Base-by-base conservation (phyloP, 2,888 invertebrate genomes). In the Amiota communis region DNA sequence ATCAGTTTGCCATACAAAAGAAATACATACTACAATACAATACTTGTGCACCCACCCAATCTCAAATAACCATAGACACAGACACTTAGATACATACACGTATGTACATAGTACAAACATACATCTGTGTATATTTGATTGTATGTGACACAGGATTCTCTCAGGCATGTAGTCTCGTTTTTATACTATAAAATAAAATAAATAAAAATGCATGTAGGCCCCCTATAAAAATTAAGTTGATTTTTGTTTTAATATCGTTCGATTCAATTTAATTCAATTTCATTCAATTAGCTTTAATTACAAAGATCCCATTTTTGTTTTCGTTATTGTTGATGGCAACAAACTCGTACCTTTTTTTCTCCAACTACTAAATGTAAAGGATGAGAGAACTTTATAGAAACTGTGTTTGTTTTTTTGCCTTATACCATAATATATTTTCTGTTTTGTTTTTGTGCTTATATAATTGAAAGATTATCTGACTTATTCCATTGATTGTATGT, bases 271-370 rank as follows among this genome's bases (percentile, higher is more conserved):
- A 77, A 82, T 80, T 85, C 75, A 78, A 78, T 83, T 86, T 76
- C 78, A 84, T 78, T 84, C 80, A 85, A 86, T 84, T 84, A 79
- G 79, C 78, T 86, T 86, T 81, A 83, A 84, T 59, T 17, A 36
- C 36, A 36, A 36, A 6, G 36, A 6, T 6, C 36, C 6, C 36
- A 6, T 36, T 36, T 6, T 36, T 36, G 3, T 36, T 36, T 36
- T 36, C 6, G 36, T 36, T 3, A 23, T 23, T 36, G 36, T 36
- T 36, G 36, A 36, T 36, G 36, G 36, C 36, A 36, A 36, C 36
- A 36, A 36, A 36, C 36, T 36, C 36, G 6, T 36, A 6, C 36
- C 36, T 36, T 36, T 36, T 36, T 36, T 36, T 36, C 6, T 0
- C 36, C 2, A 36, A 36, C n/a, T n/a, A n/a, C n/a, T 36, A 36